phyloP scores from a whole-genome alignment of 2,797 vertebrate genomes.

The Gambusia yucatana region DNA sequence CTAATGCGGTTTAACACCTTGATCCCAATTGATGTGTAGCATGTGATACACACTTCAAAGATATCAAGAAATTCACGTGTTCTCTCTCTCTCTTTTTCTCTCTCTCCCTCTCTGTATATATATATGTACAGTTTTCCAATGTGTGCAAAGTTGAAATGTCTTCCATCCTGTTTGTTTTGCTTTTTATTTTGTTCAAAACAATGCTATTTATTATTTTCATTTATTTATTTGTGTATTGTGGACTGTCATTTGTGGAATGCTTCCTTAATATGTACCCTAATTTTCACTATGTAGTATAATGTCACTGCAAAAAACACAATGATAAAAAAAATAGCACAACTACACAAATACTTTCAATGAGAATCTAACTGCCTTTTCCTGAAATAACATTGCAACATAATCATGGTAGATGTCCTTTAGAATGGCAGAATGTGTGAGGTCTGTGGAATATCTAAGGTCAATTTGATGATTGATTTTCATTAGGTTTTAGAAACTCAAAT shows the following conservation, averaged over 20 bases:
- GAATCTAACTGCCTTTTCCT: background rate
- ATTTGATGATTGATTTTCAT: background rate
- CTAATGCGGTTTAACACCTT: background rate
- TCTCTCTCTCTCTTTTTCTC: no score
- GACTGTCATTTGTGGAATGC: background rate
- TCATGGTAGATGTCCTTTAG: background rate
- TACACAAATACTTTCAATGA: background rate
- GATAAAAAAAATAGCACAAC: background rate
- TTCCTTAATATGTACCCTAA: background rate
- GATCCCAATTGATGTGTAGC: background rate
- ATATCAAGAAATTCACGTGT: no score
- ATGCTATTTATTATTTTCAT: background rate
- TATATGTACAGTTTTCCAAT: background rate
- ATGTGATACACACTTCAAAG: no score
- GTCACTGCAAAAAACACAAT: background rate
- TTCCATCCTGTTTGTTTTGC: background rate
- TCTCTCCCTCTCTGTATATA: no score
- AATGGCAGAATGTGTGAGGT: background rate
- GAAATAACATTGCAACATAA: background rate
- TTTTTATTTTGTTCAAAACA: background rate
- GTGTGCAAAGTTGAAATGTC: background rate
- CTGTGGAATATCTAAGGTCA: background rate
- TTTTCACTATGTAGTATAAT: background rate
- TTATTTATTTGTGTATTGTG: no score
- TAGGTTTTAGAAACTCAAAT: background rate